Evolutionary conservation across 2,797 vertebrate species (phyloP).

Genomic region (Microcaecilia unicolor): DNA sequence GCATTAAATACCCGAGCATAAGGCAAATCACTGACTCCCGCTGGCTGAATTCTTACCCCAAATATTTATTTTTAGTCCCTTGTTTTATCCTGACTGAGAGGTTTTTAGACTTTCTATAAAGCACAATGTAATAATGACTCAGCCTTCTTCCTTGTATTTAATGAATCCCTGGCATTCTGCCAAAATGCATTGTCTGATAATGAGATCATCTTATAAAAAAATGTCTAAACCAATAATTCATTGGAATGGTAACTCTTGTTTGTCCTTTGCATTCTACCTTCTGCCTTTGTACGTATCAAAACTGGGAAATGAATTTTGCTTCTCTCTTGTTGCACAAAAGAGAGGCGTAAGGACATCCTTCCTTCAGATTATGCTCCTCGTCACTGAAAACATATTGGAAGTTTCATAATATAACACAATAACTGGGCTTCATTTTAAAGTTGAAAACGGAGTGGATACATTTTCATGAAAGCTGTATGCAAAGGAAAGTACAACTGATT

Average conservation of each 20-base stretch:
- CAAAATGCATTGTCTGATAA: slow-evolving; percentile 6
- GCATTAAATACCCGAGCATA: no score
- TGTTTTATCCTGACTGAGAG: background rate
- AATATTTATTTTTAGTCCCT: background rate
- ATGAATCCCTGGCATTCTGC: background rate
- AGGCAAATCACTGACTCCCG: no score
- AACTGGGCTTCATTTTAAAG: no score
- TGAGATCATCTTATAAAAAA: slow-evolving; percentile 10
- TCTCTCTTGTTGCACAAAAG: background rate
- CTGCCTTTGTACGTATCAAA: background rate
- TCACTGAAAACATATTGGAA: background rate
- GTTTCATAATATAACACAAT: no score
- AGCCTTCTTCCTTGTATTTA: background rate
- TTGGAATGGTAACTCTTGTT: background rate
- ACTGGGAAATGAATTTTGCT: no score
- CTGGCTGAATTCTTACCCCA: no score
- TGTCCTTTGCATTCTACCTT: background rate
- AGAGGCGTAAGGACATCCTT: background rate
- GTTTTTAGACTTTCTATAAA: background rate
- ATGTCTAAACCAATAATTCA: background rate
- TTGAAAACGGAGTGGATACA: no score
- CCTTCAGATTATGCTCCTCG: background rate
- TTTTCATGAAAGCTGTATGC: no score
- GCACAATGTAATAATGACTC: background rate
- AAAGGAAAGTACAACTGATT: no score